phyloP scores from a whole-genome alignment of 2,888 invertebrate genomes.

The Pseudococcus longispinus region DNA sequence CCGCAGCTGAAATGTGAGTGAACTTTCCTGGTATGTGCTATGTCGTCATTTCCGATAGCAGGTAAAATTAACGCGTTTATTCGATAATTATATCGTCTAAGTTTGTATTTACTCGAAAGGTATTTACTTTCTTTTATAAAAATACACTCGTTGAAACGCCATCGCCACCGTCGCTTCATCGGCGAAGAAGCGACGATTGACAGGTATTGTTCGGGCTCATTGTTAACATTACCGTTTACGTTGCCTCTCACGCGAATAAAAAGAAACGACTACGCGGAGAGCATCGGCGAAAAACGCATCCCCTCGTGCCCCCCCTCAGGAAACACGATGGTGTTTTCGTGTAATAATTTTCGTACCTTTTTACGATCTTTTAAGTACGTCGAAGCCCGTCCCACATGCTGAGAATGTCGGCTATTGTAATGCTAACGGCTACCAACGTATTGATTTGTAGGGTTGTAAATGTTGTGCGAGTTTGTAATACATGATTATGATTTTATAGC shows the following conservation, averaged over 20 bases:
- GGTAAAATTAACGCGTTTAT: conserved; percentile 15
- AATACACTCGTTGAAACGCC: not conserved
- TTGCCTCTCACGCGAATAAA: not conserved
- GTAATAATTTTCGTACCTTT: conserved; percentile 38
- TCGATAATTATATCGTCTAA: conserved; percentile 36
- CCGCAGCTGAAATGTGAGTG: not conserved
- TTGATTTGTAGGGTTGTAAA: conserved; percentile 45
- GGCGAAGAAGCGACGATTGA: conserved; percentile 29
- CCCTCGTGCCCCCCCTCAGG: too few species aligned
- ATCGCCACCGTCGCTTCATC: not conserved
- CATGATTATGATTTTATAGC: conserved; percentile 30
- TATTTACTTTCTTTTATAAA: conserved; percentile 9
- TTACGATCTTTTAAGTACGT: conserved; percentile 40
- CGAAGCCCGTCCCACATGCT: conserved; percentile 33
- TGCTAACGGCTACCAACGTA: conserved; percentile 26
- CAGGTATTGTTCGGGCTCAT: conserved; percentile 17
- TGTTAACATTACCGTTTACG: not conserved
- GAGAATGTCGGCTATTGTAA: conserved; percentile 35
- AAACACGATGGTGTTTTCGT: conserved; percentile 14
- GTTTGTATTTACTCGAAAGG: not conserved
- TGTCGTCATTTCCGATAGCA: not conserved
- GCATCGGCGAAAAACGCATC: not conserved
- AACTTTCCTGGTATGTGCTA: not conserved
- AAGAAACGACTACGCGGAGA: not conserved
- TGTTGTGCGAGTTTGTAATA: conserved; percentile 6